These are phyloP conservation scores for Xylocampa areola DNA, from an alignment of 2,888 invertebrate genomes.

Conservation along the genomic window DNA sequence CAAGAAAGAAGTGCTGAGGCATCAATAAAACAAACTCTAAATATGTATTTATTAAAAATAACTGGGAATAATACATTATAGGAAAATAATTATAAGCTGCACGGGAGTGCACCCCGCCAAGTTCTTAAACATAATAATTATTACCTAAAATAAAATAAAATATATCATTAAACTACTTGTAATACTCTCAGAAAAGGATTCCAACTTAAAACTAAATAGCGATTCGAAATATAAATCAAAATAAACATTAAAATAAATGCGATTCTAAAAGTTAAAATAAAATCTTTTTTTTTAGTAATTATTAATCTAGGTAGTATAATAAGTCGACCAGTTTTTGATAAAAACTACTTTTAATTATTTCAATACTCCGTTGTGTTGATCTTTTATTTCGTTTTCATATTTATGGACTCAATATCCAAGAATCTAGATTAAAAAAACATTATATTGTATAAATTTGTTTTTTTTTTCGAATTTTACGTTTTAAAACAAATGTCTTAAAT, in stretches of 20 bases:
- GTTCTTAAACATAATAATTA: slow-evolving; percentile 3
- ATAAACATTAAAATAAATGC: slow-evolving; percentile 55
- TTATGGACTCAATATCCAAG: too few species aligned
- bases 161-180: slow-evolving; percentile 25
- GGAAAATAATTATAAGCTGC: slow-evolving; percentile 40
- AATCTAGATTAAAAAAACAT: too few species aligned
- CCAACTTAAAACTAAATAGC: slow-evolving; percentile 29
- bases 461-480: too few species aligned
- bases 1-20: not conserved
- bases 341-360: slow-evolving; percentile 8
- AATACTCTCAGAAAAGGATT: slow-evolving; percentile 40
- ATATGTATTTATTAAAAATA: slow-evolving; percentile 43
- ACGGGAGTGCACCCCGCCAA: slow-evolving; percentile 14
- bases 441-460: too few species aligned
- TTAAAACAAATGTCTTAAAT: too few species aligned
- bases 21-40: slow-evolving; percentile 14
- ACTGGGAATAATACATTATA: slow-evolving; percentile 42
- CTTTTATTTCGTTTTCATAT: too few species aligned
- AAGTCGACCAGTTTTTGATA: slow-evolving; percentile 58
- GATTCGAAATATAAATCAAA: slow-evolving; percentile 38
- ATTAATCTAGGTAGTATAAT: slow-evolving; percentile 18
- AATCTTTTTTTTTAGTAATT: slow-evolving; percentile 26
- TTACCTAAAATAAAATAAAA: slow-evolving; percentile 12
- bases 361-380: too few species aligned
- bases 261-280: slow-evolving; percentile 21